Conservation (phyloP, 1,140 invertebrate genomes). For the Plutomurus gul region DNA sequence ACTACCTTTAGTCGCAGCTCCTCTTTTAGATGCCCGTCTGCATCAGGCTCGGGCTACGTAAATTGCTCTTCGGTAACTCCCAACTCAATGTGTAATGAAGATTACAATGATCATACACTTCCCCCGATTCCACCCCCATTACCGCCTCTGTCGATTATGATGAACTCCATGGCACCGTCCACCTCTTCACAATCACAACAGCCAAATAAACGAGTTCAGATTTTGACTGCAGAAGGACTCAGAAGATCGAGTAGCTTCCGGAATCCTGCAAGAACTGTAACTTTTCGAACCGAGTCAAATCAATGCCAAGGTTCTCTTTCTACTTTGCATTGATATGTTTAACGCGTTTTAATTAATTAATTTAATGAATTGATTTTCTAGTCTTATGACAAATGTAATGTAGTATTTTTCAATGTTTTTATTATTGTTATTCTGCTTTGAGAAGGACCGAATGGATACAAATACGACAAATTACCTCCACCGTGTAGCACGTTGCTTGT, state of each 20-base stretch:
- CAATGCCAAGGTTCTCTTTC: constrained; percentile 13
- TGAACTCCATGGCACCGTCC: not conserved
- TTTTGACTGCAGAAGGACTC: not conserved
- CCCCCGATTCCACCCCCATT: constrained; percentile 49
- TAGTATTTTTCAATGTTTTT: too few species aligned
- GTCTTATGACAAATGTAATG: not conserved
- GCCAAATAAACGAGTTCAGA: not conserved
- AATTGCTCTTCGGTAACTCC: not conserved
- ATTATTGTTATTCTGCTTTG: too few species aligned
- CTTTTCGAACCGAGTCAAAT: not conserved
- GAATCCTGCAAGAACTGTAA: constrained; percentile 21
- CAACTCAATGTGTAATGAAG: not conserved
- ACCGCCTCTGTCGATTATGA: constrained; percentile 40
- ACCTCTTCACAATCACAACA: not conserved
- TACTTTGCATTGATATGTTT: not conserved
- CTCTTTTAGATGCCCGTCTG: not conserved
- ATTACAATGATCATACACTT: not conserved
- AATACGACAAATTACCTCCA: too few species aligned
- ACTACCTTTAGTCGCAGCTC: not conserved
- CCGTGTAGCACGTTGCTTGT: too few species aligned
- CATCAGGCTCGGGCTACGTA: not conserved
- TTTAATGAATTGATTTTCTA: constrained; percentile 15
- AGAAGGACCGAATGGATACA: too few species aligned
- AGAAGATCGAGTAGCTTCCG: constrained; percentile 21
- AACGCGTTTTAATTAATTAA: not conserved